A percentile compares a stretch with the other conserved stretches of the same genome.
Evolutionary conservation across 2,888 invertebrate genomes (phyloP).

Genomic region (Nomada ferruginata): DNA sequence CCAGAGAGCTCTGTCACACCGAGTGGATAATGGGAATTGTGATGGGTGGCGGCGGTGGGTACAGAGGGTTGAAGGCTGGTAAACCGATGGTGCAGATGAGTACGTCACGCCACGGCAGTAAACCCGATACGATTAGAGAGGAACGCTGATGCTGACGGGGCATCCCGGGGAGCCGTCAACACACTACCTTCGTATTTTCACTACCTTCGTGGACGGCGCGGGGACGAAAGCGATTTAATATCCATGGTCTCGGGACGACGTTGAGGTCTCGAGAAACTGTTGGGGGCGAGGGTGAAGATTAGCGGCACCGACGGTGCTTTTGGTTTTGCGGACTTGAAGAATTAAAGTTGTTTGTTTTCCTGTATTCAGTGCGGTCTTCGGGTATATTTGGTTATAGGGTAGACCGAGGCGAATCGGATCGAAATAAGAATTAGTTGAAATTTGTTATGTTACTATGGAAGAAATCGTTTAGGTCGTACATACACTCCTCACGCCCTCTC

Average conservation of each 20-base stretch:
- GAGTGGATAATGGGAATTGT: conserved; percentile 83
- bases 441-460: too few species aligned
- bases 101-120: conserved; percentile 83
- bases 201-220: conserved; percentile 15
- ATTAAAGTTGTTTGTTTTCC: too few species aligned
- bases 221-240: conserved; percentile 26
- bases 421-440: too few species aligned
- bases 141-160: conserved; percentile 82
- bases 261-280: neutral
- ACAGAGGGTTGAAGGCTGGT: conserved; percentile 72
- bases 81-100: conserved; percentile 78
- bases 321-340: too few species aligned
- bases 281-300: too few species aligned
- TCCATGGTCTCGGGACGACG: neutral
- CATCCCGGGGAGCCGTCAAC: conserved; percentile 84
- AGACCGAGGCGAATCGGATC: too few species aligned
- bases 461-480: too few species aligned
- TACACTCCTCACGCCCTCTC: too few species aligned
- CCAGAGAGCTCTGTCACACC: conserved; percentile 83
- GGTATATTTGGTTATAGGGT: too few species aligned
- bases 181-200: conserved; percentile 78
- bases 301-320: neutral
- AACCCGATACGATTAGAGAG: conserved; percentile 81
- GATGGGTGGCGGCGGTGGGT: conserved; percentile 75
- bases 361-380: too few species aligned